These are phyloP conservation scores for Oceanodroma leucorhoa DNA, from an alignment of 2,797 vertebrate species.

Conservation along the genomic window DNA sequence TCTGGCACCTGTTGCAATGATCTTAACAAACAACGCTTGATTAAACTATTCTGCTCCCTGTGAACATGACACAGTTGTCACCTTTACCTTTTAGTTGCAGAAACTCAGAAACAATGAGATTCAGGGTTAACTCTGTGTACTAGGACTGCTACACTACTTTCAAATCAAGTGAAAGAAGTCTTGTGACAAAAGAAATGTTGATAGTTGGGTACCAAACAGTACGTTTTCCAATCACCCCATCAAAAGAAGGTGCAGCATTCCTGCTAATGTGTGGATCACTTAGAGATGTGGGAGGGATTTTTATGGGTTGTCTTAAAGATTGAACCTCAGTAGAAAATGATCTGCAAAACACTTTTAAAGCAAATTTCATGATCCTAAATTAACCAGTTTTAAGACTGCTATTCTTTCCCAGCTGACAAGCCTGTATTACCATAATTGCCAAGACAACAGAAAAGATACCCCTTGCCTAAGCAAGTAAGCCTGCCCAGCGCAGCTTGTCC, in stretches of 20 bases:
- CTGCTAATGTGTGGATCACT: neutral
- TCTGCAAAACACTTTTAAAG: neutral
- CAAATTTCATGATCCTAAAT: neutral
- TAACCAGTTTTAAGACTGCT: neutral
- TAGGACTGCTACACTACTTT: neutral
- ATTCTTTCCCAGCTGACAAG: neutral
- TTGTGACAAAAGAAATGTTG: neutral
- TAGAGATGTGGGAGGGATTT: neutral
- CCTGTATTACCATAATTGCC: neutral
- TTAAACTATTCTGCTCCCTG: neutral
- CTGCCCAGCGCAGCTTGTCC: neutral
- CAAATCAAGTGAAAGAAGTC: neutral
- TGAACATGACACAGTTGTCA: neutral
- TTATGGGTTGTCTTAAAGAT: neutral
- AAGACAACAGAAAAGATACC: neutral
- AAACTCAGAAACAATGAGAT: neutral
- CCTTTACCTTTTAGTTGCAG: neutral
- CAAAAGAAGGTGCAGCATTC: neutral
- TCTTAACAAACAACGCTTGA: neutral
- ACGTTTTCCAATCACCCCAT: neutral
- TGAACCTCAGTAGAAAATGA: neutral
- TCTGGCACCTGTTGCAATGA: neutral
- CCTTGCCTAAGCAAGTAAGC: neutral
- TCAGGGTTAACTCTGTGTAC: neutral
- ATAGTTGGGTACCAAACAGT: neutral